Evolutionary conservation across 2,113 vertebrate genomes (phyloP).

Genomic region (Pteropus alecto): DNA sequence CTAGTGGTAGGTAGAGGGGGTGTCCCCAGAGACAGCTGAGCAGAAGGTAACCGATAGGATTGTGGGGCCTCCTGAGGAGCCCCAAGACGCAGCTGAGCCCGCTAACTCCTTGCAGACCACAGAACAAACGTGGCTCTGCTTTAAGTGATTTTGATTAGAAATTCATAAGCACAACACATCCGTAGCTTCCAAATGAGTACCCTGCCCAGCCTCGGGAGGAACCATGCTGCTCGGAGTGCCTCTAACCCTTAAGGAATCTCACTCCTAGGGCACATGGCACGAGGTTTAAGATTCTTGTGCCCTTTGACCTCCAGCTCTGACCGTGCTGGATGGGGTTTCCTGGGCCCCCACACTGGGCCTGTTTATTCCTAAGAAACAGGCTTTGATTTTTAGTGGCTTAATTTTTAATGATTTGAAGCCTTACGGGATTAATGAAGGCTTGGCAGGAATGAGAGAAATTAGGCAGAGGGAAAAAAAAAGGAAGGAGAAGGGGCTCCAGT

Average conservation of each 20-base stretch:
- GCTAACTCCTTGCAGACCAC: neutral
- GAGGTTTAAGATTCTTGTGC: neutral
- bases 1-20: no score
- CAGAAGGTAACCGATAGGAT: fast-evolving
- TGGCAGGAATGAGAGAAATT: neutral
- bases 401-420: conserved; percentile 53
- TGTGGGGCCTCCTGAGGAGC: fast-evolving
- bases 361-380: neutral
- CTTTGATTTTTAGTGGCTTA: conserved; percentile 59
- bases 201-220: neutral
- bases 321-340: neutral
- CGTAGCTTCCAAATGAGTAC: neutral
- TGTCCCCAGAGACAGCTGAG: neutral
- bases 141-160: neutral
- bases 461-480: conserved; percentile 44
- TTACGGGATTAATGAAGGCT: conserved; percentile 44
- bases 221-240: no score
- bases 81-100: neutral
- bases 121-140: neutral
- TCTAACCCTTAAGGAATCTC: neutral
- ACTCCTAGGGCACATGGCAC: neutral
- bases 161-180: fast-evolving
- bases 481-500: neutral
- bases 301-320: neutral
- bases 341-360: neutral